phyloP scores from a whole-genome alignment of 2,113 vertebrate genomes.

The Beaufortia kweichowensis region DNA sequence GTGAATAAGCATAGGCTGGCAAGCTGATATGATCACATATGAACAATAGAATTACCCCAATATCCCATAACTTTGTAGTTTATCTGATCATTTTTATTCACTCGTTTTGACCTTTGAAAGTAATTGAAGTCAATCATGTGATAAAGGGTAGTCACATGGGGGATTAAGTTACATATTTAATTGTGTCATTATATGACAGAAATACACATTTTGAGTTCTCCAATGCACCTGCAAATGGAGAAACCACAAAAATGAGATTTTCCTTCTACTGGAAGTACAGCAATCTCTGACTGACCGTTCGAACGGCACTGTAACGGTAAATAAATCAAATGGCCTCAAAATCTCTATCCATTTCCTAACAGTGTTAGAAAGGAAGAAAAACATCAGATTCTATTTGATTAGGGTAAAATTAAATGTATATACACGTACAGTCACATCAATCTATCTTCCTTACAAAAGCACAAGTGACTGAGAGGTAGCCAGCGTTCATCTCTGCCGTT shows the following conservation, averaged over 20 bases:
- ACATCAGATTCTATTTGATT: constrained; percentile 49
- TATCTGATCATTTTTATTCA: too few relatives aligned
- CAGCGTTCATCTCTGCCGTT: constrained; percentile 58
- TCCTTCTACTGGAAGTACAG: constrained; percentile 1
- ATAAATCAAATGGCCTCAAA: constrained; percentile 4
- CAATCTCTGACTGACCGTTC: constrained; percentile 12
- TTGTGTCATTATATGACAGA: constrained; percentile 8
- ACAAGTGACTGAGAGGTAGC: constrained; percentile 62
- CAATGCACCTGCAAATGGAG: constrained; percentile 6
- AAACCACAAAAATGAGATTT: constrained; percentile 4
- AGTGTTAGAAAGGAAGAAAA: constrained; percentile 15
- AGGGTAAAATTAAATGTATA: constrained; percentile 51
- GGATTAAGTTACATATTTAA: background rate
- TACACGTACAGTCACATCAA: constrained; percentile 56
- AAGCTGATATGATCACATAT: background rate
- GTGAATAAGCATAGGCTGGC: too few relatives aligned
- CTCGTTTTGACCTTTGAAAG: too few relatives aligned
- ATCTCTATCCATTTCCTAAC: constrained; percentile 30
- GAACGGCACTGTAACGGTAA: constrained; percentile 9
- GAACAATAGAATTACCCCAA: background rate
- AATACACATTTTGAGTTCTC: background rate
- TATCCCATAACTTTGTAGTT: too few relatives aligned
- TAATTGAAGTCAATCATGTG: background rate
- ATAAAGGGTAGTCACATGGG: background rate
- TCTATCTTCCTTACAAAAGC: constrained; percentile 53